These are phyloP conservation scores for Sympetrum striolatum DNA, from an alignment of 2,888 invertebrate genomes.

Conservation along the genomic window DNA sequence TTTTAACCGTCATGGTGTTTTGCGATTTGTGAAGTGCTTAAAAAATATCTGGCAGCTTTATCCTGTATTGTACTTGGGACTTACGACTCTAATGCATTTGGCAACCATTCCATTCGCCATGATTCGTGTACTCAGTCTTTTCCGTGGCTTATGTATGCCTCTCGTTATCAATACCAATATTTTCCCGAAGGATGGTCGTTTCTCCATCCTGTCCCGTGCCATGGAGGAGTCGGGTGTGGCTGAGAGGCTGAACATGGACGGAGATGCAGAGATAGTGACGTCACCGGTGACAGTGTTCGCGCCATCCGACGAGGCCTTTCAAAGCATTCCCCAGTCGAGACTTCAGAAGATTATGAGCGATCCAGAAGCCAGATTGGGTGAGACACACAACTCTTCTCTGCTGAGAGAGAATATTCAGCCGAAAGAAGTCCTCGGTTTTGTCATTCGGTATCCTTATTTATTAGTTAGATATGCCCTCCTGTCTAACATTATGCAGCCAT, in stretches of 20 bases:
- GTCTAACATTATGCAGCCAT: too few relatives aligned
- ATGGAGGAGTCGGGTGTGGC: slow-evolving; percentile 57
- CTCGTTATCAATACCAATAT: neutral
- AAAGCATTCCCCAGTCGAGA: slow-evolving; percentile 57
- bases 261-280: slow-evolving; percentile 49
- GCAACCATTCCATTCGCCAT: too few relatives aligned
- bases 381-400: neutral
- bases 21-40: too few relatives aligned
- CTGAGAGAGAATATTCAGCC: neutral
- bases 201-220: slow-evolving; percentile 59
- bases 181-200: slow-evolving; percentile 58
- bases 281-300: slow-evolving; percentile 60
- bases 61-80: too few relatives aligned
- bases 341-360: slow-evolving; percentile 59
- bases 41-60: too few relatives aligned
- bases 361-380: slow-evolving; percentile 56
- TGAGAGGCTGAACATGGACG: slow-evolving; percentile 52
- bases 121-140: too few relatives aligned
- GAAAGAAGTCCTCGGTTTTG: too few relatives aligned
- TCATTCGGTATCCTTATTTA: too few relatives aligned
- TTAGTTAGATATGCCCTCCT: too few relatives aligned
- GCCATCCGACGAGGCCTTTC: slow-evolving; percentile 62
- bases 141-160: neutral
- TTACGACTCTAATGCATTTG: too few relatives aligned
- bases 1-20: too few relatives aligned